These are phyloP conservation scores for Chelonoidis abingdonii DNA, from an alignment of 2,113 vertebrate species.

Conservation along the genomic window DNA sequence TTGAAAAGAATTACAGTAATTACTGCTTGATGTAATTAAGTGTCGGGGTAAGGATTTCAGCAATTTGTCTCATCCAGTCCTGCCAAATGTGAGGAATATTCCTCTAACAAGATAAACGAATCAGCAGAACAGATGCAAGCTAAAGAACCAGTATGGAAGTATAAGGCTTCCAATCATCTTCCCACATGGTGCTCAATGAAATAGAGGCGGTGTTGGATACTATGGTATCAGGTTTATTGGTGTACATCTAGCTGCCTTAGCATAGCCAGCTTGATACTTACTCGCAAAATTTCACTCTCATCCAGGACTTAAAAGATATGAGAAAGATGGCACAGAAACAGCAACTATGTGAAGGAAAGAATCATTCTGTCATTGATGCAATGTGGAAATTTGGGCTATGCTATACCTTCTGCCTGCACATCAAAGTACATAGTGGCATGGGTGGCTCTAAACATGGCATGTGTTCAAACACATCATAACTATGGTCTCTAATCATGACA, in stretches of 20 bases:
- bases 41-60: not conserved
- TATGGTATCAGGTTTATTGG: not conserved
- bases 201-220: not conserved
- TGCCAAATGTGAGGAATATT: not conserved
- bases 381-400: not conserved
- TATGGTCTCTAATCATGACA: not conserved
- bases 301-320: not conserved
- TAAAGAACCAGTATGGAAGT: not conserved
- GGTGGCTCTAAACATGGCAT: not conserved
- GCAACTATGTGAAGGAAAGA: not conserved
- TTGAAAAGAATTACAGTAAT: constrained; percentile 52
- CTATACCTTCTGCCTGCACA: not conserved
- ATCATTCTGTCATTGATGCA: not conserved
- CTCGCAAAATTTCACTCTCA: not conserved
- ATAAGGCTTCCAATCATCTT: not conserved
- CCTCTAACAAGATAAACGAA: not conserved
- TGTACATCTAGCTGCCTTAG: not conserved
- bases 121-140: rapidly evolving
- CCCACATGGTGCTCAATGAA: not conserved
- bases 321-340: not conserved
- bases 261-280: not conserved
- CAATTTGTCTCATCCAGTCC: rapidly evolving
- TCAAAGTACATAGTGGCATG: not conserved
- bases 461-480: not conserved
- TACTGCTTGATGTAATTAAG: constrained; percentile 28